phyloP scores from a whole-genome alignment of 2,888 invertebrate species.

The Drosophila lacicola region DNA sequence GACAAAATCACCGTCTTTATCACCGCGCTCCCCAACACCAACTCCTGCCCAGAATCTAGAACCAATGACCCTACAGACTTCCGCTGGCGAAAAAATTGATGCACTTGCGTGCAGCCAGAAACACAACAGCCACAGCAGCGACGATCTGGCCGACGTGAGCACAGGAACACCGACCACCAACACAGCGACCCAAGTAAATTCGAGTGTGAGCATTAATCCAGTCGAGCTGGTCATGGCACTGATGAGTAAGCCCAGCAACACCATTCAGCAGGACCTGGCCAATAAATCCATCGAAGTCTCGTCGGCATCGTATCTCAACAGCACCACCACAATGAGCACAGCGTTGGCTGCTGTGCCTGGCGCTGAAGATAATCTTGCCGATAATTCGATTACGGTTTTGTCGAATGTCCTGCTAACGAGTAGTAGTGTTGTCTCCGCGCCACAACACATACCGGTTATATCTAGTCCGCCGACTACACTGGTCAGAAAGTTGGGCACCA shows the following conservation, averaged over 20 bases:
- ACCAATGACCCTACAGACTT: conserved; percentile 38
- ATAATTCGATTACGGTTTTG: conserved; percentile 80
- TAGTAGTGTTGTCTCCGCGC: conserved; percentile 56
- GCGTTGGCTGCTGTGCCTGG: conserved; percentile 60
- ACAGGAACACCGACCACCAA: conserved; percentile 42
- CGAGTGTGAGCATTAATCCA: conserved; percentile 86
- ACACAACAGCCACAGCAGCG: conserved; percentile 45
- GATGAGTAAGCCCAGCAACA: conserved; percentile 84
- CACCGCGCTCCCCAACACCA: conserved; percentile 84
- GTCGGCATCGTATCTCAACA: conserved; percentile 64
- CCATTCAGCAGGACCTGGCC: conserved; percentile 69
- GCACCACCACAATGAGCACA: conserved; percentile 54
- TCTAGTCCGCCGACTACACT: conserved; percentile 83
- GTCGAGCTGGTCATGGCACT: conserved; percentile 88
- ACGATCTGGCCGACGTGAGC: conserved; percentile 35
- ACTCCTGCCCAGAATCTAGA: conserved; percentile 73
- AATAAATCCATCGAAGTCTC: conserved; percentile 72
- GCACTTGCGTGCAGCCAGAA: conserved; percentile 21
- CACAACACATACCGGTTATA: conserved; percentile 83
- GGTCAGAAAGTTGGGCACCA: conserved; percentile 69
- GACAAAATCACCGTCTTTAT: conserved; percentile 89
- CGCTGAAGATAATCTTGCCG: conserved; percentile 72
- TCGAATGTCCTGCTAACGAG: conserved; percentile 82
- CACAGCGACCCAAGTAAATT: conserved; percentile 86
- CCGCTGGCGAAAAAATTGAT: conserved; percentile 49